Evolutionary conservation across 1,140 invertebrate species (phyloP).

Genomic region (Nymphalis io): DNA sequence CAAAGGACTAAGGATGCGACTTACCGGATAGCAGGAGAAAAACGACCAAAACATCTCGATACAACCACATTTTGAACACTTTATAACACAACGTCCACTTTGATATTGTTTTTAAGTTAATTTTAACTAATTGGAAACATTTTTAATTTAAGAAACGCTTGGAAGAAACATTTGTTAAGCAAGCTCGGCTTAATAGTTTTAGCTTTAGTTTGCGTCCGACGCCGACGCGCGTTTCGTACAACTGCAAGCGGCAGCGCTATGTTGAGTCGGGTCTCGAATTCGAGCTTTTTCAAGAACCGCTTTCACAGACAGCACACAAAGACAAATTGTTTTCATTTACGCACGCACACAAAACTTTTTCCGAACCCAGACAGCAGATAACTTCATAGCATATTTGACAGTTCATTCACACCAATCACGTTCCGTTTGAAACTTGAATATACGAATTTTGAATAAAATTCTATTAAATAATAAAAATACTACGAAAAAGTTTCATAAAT

Average conservation of each 20-base stretch:
- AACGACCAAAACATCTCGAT: conserved; percentile 56
- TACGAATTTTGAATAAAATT: not conserved
- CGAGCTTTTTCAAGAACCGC: conserved; percentile 52
- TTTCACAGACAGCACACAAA: conserved; percentile 62
- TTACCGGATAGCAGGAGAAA: conserved; percentile 68
- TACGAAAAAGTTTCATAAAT: too few relatives aligned
- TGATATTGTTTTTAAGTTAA: conserved; percentile 22
- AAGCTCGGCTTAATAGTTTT: conserved; percentile 40
- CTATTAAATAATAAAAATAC: not conserved
- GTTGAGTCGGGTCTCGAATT: conserved; percentile 16
- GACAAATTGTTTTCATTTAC: conserved; percentile 45
- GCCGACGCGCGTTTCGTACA: conserved; percentile 41
- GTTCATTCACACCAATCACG: conserved; percentile 64
- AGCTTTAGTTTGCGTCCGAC: conserved; percentile 39
- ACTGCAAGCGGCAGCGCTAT: conserved; percentile 28
- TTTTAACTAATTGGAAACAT: conserved; percentile 43
- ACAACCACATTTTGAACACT: conserved; percentile 62
- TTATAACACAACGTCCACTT: conserved; percentile 45
- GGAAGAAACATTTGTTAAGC: conserved; percentile 44
- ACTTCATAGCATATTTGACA: conserved; percentile 72
- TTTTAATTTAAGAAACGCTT: conserved; percentile 56
- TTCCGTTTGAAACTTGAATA: conserved; percentile 9
- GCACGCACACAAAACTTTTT: conserved; percentile 40
- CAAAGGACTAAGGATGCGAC: conserved; percentile 66
- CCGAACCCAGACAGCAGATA: conserved; percentile 64